Conservation (phyloP, 2,797 vertebrate genomes). For the Malacoraja senta region DNA sequence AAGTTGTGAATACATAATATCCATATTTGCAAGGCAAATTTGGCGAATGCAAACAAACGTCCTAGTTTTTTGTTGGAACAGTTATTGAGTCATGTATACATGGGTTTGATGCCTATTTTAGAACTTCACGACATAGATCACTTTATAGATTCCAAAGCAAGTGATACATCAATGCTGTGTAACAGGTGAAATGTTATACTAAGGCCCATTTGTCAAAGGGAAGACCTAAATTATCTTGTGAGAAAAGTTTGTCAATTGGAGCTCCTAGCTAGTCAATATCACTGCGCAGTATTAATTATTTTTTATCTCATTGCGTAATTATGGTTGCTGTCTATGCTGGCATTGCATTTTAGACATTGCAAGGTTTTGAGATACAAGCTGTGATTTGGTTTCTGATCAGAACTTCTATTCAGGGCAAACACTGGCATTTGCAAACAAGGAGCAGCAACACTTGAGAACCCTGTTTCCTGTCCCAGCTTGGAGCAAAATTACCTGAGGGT, state of each 20-base stretch:
- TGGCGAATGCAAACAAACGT: background rate
- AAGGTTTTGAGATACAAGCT: background rate
- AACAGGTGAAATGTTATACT: background rate
- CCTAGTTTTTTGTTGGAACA: background rate
- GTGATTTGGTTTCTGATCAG: background rate
- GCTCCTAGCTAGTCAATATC: background rate
- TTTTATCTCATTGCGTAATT: background rate
- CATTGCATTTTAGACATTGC: background rate
- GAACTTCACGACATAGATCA: background rate
- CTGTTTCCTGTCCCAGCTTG: background rate
- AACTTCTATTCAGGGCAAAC: background rate
- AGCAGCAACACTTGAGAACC: background rate
- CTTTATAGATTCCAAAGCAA: too few relatives aligned
- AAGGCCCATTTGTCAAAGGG: background rate
- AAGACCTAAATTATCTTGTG: background rate
- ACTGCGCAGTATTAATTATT: background rate
- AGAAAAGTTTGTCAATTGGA: background rate
- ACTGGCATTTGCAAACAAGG: too few relatives aligned
- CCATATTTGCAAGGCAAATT: background rate
- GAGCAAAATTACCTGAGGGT: background rate
- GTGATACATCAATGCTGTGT: background rate
- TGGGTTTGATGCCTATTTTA: background rate
- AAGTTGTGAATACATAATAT: background rate
- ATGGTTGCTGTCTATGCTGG: background rate
- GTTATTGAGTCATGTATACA: background rate